Evolutionary conservation across 2,113 vertebrate genomes (phyloP).

Genomic region (Opisthocomus hoazin): DNA sequence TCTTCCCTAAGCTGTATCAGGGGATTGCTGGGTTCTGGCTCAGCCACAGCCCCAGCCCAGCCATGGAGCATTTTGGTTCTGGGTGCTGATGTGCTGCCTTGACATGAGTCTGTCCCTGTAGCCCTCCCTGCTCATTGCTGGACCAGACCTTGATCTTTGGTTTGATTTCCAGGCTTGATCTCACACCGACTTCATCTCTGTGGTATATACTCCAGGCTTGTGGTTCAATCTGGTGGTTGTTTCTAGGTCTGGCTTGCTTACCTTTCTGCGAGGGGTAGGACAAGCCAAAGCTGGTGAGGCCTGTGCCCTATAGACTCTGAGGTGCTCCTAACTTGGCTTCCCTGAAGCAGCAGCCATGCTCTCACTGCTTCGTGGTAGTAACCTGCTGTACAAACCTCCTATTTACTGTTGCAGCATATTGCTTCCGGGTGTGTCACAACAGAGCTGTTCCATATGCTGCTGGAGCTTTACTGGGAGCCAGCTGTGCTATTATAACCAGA

Average conservation of each 20-base stretch:
- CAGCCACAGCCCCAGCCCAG: accelerated
- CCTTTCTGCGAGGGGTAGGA: too few species aligned
- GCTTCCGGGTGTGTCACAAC: background rate
- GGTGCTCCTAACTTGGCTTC: background rate
- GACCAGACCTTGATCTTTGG: accelerated
- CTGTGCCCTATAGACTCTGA: background rate
- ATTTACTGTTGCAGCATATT: background rate
- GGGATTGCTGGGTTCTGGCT: background rate
- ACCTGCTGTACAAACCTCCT: accelerated
- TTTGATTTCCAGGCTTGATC: background rate
- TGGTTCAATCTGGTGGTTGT: background rate
- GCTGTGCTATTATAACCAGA: background rate
- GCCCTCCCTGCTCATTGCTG: background rate
- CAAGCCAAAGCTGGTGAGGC: background rate
- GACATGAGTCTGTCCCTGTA: accelerated
- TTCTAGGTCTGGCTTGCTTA: background rate
- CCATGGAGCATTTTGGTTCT: accelerated
- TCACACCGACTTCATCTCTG: accelerated
- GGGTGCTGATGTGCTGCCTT: accelerated
- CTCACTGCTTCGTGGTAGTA: background rate
- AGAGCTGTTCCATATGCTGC: background rate
- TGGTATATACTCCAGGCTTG: accelerated
- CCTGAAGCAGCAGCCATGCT: background rate
- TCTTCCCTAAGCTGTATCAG: accelerated
- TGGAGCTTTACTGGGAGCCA: background rate